These are phyloP conservation scores for Chaetoderma sp. DNA, from an alignment of 2,888 invertebrate species.

Conservation along the genomic window DNA sequence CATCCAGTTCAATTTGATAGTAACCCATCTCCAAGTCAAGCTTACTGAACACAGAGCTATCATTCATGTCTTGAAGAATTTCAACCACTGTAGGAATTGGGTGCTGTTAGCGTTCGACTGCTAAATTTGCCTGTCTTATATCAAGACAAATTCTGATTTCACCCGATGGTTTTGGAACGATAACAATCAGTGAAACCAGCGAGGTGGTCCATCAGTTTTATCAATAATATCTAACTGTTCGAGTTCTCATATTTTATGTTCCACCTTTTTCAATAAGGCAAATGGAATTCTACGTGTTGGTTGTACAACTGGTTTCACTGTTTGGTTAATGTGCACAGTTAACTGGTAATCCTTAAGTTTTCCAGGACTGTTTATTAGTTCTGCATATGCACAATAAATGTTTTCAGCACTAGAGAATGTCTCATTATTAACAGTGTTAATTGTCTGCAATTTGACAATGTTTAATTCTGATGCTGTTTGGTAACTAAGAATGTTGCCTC, in stretches of 20 bases:
- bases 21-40: constrained; percentile 28
- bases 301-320: not conserved
- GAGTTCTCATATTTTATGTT: not conserved
- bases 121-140: no score
- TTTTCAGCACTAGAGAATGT: no score
- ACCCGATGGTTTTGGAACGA: not conserved
- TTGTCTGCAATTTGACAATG: no score
- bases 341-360: not conserved
- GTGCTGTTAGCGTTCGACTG: no score
- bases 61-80: no score
- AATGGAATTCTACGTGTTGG: not conserved
- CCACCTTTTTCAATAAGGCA: not conserved
- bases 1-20: constrained; percentile 33
- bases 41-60: constrained; percentile 24
- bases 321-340: not conserved
- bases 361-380: not conserved
- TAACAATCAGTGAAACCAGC: not conserved
- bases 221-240: not conserved
- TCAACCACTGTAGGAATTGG: no score
- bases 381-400: not conserved
- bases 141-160: not conserved
- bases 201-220: not conserved
- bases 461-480: no score
- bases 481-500: no score
- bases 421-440: no score